phyloP scores from a whole-genome alignment of 2,888 invertebrate species.

The Calameuta idolon region DNA sequence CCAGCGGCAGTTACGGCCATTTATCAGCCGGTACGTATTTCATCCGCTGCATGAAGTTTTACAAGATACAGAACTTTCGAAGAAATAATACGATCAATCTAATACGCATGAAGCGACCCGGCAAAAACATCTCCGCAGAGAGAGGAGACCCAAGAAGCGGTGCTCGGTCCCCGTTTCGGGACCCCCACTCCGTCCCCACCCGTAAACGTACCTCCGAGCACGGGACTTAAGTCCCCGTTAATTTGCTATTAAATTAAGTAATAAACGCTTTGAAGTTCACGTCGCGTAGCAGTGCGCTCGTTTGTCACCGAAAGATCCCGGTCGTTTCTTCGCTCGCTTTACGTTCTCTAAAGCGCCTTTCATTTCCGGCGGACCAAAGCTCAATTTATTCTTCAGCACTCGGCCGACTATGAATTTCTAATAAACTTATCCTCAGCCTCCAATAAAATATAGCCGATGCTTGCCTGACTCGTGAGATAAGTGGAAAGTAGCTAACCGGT shows the following conservation, averaged over 20 bases:
- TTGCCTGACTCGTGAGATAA: not conserved
- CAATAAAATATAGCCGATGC: too few species aligned
- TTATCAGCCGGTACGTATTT: conserved; percentile 83
- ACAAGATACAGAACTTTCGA: not conserved
- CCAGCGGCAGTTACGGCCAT: conserved; percentile 97
- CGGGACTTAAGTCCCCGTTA: not conserved
- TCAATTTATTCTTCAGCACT: not conserved
- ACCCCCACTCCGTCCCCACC: not conserved
- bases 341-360: not conserved
- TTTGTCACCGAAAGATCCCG: conserved; percentile 42
- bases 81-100: not conserved
- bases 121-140: not conserved
- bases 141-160: not conserved
- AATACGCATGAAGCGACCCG: not conserved
- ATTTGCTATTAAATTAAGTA: conserved; percentile 55
- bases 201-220: not conserved
- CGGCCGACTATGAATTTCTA: not conserved
- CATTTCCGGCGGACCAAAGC: not conserved
- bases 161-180: not conserved
- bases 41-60: not conserved
- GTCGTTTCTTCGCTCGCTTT: not conserved
- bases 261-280: conserved; percentile 58
- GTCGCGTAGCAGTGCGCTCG: conserved; percentile 34
- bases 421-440: too few species aligned
- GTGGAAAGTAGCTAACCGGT: not conserved